Base-by-base conservation (phyloP, 2,113 vertebrate species). In the Catharus fuscescens region DNA sequence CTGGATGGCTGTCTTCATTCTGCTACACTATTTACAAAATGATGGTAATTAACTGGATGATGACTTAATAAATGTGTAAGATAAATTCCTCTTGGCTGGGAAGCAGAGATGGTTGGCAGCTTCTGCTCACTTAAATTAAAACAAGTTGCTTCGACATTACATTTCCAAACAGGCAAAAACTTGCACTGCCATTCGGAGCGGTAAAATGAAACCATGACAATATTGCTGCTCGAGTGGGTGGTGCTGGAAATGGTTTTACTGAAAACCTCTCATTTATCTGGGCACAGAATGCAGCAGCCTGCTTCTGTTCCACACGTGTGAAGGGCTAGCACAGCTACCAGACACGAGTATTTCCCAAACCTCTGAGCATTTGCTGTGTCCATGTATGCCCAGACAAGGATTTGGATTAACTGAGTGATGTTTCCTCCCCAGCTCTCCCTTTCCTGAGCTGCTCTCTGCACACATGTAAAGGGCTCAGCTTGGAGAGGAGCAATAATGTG, bases 91-190 rank as follows among this genome's bases (percentile, higher is more conserved):
- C 86, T 93, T 95, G 95, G 95, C 92, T 32, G 87, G 72, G 45
- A 64, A 95, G 76, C 36, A 34, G 80, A 92, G 91, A 60, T 77
- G 72, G 80, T 88, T 97, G 97, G 96, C 96, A 96, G 78, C 84
- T 45, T 88, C 48, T 88, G 34, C 94, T 80, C 31, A 86, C 53
- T 53, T 93, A 94, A 95, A 97, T 97, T 95, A 96, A 97, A 98
- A 97, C 97, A 97, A 96, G 88, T 74, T 90, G 87, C 80, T 97
- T 97, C 53, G 45, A 93, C 92, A 34, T 85, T 92, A 88, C 86
- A 53, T 96, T 96, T 97, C 89, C 87, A 96, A 97, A 89, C 93
- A 94, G 80, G 94, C 94, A 73, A 85, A 90, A 92, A 90, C 93
- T 91, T 84, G 92, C 84, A 62, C 71, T 56, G 84, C 74, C 94